These are phyloP conservation scores for Chlorodrepanis virens DNA, from an alignment of 2,113 vertebrate genomes.

Conservation along the genomic window DNA sequence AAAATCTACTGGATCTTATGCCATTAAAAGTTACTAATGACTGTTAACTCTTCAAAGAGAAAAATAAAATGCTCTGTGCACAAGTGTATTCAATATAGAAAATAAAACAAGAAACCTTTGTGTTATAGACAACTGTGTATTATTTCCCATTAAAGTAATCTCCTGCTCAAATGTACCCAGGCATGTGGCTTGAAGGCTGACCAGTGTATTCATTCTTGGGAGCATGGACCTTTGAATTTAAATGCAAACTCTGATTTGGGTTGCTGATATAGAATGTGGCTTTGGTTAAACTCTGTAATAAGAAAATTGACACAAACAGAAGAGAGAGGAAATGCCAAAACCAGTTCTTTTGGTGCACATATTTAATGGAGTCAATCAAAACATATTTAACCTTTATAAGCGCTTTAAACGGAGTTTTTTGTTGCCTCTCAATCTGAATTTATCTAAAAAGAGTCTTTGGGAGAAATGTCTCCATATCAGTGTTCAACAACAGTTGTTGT, in stretches of 20 bases:
- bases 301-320: accelerated
- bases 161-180: not conserved
- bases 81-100: not conserved
- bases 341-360: not conserved
- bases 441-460: not conserved
- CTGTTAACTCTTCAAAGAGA: not conserved
- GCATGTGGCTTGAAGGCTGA: accelerated
- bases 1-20: not conserved
- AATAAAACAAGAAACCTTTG: not conserved
- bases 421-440: not conserved
- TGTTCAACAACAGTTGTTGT: not conserved
- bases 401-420: not conserved
- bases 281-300: not conserved
- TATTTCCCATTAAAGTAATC: not conserved
- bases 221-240: not conserved
- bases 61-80: not conserved
- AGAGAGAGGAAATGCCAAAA: not conserved
- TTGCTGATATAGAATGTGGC: not conserved
- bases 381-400: not conserved
- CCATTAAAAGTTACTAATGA: not conserved
- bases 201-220: not conserved
- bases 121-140: too few species aligned
- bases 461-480: not conserved
- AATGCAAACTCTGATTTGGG: not conserved
- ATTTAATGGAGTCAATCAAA: not conserved